Base-by-base conservation (phyloP, 2,888 invertebrate species). In the Trichogramma evanescens region DNA sequence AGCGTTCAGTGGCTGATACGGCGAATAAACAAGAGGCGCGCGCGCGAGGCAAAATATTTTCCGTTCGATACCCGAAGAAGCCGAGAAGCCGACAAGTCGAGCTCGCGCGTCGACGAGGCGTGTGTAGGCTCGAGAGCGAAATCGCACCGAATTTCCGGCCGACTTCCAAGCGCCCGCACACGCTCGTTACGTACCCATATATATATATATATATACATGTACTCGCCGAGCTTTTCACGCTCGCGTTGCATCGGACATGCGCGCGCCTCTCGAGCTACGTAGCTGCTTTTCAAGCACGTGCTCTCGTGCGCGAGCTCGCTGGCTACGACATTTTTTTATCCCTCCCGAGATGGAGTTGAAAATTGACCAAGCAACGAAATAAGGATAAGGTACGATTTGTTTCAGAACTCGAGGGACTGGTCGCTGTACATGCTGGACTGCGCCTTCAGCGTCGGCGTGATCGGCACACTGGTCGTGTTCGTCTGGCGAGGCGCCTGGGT, bases 401-500 rank as follows among this genome's bases (percentile, higher is more conserved):
- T 83, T 70, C 82, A 89, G 89, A 87, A 85, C 72, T 84, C 85
- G 69, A 82, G 83, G 73, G 87, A 89, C 75, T 80, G 78, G 72
- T 85, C 86, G 63, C 80, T 91, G 61, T 92, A 91, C 79, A 82
- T 92, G 65, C 78, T 92, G 75, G 93, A 94, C 81, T 91, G 92
- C 74, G 80, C 91, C 62, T 92, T 93, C 80, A 92, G 93, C 7
- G 90, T 93, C 66, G 83, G 88, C 40, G 86, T 93, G 60, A 87
- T 93, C 66, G 92, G 93, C 0, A 89, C 89, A 0, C 81, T 93
- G 65, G 91, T 93, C 54, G 91, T 93, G 3, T 89, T 92, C 75
- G 91, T 91, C 52, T 94, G 94, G 94, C 81, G 93, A 69, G 93
- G 94, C 40, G 83, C 87, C 40, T 94, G 93, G 92, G 87, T 87